Evolutionary conservation across 2,797 vertebrate genomes (phyloP).

Genomic region (Anas bahamensis): DNA sequence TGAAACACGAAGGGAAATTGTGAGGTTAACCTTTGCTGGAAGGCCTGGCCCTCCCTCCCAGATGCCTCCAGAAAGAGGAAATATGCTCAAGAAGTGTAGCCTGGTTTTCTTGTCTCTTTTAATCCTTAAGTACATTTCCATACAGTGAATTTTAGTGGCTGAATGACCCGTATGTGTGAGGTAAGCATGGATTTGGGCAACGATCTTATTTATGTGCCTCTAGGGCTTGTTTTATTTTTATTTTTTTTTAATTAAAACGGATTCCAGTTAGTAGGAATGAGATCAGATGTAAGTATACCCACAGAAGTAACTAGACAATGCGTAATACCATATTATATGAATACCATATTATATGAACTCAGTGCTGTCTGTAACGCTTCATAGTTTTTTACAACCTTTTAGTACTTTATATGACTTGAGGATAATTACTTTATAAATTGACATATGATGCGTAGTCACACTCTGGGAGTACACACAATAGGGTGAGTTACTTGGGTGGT

Average conservation of each 20-base stretch:
- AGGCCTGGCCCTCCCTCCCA: not conserved
- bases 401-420: not conserved
- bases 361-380: not conserved
- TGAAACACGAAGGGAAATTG: not conserved
- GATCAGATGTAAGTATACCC: not conserved
- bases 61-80: not conserved
- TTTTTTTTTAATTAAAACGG: not conserved
- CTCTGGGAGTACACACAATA: not conserved
- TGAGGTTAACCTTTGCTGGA: not conserved
- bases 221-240: not conserved
- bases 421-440: not conserved
- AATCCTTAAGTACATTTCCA: not conserved
- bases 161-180: not conserved
- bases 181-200: not conserved
- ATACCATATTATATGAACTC: not conserved
- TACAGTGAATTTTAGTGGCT: not conserved
- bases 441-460: not conserved
- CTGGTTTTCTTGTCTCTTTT: rapidly evolving
- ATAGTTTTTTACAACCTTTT: not conserved
- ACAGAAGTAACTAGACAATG: not conserved
- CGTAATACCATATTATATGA: not conserved
- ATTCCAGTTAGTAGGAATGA: not conserved
- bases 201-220: not conserved
- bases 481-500: not conserved
- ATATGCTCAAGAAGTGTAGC: not conserved